A percentile compares a stretch with the other conserved stretches of the same genome.
Evolutionary conservation across 2,797 vertebrate genomes (phyloP).

Genomic region (Dendrocincla tyrannina): DNA sequence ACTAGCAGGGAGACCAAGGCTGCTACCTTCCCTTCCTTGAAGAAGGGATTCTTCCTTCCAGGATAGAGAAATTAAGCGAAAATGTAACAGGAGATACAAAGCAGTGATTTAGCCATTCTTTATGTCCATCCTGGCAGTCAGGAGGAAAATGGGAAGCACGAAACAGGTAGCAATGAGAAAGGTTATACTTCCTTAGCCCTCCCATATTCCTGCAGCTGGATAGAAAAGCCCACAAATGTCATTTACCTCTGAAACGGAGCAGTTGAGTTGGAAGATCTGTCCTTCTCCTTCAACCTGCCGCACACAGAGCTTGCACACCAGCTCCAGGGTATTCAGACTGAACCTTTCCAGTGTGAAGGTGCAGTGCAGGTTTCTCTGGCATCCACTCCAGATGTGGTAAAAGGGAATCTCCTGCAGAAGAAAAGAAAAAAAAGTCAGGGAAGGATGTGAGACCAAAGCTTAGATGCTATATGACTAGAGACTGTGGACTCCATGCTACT

Average conservation of each 20-base stretch:
- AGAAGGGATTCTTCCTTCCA: not conserved
- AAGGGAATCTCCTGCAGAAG: slow-evolving; percentile 90
- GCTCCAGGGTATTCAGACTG: slow-evolving; percentile 84
- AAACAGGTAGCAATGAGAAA: not conserved
- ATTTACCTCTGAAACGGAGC: slow-evolving; percentile 89
- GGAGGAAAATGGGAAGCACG: not conserved
- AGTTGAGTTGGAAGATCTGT: slow-evolving; percentile 97
- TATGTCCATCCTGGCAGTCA: not conserved
- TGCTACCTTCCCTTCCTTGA: not conserved
- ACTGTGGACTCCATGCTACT: not conserved
- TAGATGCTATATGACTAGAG: not conserved
- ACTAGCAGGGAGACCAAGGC: not conserved
- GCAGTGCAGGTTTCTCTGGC: slow-evolving; percentile 93
- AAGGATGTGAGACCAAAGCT: not conserved
- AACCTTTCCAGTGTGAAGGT: slow-evolving; percentile 94
- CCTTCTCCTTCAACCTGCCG: slow-evolving; percentile 97
- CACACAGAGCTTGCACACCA: slow-evolving; percentile 95
- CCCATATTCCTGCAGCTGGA: fast-evolving
- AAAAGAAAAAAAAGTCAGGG: not conserved
- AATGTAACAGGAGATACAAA: not conserved
- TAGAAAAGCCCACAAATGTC: not conserved
- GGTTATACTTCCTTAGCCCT: not conserved
- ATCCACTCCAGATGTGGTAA: slow-evolving; percentile 93
- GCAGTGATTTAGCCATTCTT: not conserved
- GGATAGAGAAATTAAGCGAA: not conserved